Evolutionary conservation across 2,888 invertebrate genomes (phyloP).

Genomic region (Macrophya annulata): DNA sequence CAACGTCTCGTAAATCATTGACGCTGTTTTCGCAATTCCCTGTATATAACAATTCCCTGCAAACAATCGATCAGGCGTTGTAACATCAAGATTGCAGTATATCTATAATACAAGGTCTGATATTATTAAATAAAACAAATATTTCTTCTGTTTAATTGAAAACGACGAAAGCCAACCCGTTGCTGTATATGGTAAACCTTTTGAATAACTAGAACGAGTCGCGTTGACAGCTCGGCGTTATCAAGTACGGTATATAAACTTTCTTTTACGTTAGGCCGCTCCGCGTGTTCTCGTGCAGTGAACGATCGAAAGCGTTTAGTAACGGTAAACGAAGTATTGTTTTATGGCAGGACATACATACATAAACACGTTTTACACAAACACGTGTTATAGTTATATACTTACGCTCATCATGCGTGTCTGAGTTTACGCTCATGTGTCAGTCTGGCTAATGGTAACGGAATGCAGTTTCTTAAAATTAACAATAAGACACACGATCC

Average conservation of each 20-base stretch:
- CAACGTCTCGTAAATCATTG: neutral
- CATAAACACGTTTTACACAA: neutral
- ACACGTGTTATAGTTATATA: neutral
- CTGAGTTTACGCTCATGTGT: neutral
- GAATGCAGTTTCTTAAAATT: neutral
- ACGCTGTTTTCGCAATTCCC: neutral
- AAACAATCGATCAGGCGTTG: neutral
- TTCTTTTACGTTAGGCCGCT: constrained; percentile 21
- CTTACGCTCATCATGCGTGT: neutral
- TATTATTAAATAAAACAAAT: neutral
- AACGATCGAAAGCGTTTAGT: constrained; percentile 53
- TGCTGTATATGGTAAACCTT: neutral
- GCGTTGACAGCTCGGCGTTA: constrained; percentile 41
- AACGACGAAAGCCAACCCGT: constrained; percentile 17
- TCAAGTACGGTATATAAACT: constrained; percentile 40
- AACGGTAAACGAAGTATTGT: constrained; percentile 42
- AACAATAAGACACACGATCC: constrained; percentile 26
- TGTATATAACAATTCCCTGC: neutral
- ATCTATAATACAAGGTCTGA: neutral
- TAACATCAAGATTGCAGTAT: no score
- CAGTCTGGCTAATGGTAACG: neutral
- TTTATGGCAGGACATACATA: neutral
- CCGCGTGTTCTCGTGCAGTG: constrained; percentile 6
- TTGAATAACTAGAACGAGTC: constrained; percentile 50
- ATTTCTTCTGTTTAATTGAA: neutral